Evolutionary conservation across 2,888 invertebrate genomes (phyloP), one percentile per base, ranked within the genome.

Genomic region (Drosophila trichaetosa): DNA sequence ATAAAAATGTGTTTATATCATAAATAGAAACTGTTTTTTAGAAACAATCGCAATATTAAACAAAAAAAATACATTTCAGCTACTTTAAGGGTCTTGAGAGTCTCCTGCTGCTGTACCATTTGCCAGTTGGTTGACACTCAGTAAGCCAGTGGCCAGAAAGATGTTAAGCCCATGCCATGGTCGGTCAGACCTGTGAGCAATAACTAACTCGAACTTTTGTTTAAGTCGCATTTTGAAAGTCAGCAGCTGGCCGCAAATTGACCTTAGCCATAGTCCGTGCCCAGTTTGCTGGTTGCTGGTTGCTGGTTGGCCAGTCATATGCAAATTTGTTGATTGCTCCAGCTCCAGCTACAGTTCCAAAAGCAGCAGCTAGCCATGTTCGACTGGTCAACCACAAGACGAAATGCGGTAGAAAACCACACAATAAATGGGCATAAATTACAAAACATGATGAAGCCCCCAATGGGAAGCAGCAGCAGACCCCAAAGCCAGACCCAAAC

Each of bases 391-490:
- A 84, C 84, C 84, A 87, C 87, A 86, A 86, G 77, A 77, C 69
- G 80, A 80, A 85, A 87, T 82, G 83, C 83, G 83, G 84, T 83
- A 85, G 85, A 72, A 83, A 86, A 86, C 85, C 85, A 76, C 85
- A 85, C 85, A 85, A 85, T 85, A 85, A 86, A 86, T 86, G 85
- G 89, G 89, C 85, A 86, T 86, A 86, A 86, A 86, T 88, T 86
- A 86, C 85, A 80, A 82, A 81, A 86, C 84, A 83, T 80, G 87
- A 79, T 80, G 78, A 65, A 80, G 77, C 71, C 67, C 42, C 77
- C 79, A 70, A 69, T 76, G 69, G 73, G 46, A 62, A 58, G 65
- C 57, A 53, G 64, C 42, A 33, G 54, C 33, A 31, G 53, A 49
- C 48, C n/a, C 16, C 16, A 11, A 34, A 34, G n/a, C 5, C 46